Evolutionary conservation across 2,888 invertebrate genomes (phyloP).

Genomic region (Hypomecis atomaria): DNA sequence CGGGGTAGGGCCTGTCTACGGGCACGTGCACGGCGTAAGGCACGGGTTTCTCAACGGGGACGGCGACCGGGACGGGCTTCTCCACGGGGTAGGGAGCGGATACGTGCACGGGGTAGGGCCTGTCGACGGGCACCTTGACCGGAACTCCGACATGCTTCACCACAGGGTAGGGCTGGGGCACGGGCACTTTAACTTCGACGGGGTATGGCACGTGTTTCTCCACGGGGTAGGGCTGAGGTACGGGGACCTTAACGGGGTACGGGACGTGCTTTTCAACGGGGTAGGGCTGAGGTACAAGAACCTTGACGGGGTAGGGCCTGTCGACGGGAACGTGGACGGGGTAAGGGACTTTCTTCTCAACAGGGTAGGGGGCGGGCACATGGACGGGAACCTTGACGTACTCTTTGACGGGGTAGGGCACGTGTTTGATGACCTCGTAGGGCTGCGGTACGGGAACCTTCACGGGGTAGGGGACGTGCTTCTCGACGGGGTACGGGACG

Average conservation of each 20-base stretch:
- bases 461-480: constrained; percentile 87
- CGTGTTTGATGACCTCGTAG: constrained; percentile 88
- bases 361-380: constrained; percentile 90
- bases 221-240: constrained; percentile 91
- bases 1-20: constrained; percentile 86
- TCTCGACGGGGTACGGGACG: constrained; percentile 87
- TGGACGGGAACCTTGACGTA: constrained; percentile 91
- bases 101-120: constrained; percentile 88
- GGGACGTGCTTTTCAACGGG: constrained; percentile 91
- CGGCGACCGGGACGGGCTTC: constrained; percentile 85
- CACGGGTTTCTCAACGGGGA: constrained; percentile 87
- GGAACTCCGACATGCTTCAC: constrained; percentile 86
- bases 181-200: constrained; percentile 89
- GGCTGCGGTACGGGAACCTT: constrained; percentile 89
- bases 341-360: constrained; percentile 90
- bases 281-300: constrained; percentile 91
- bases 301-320: constrained; percentile 91
- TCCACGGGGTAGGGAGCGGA: constrained; percentile 86
- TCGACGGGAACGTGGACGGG: constrained; percentile 89
- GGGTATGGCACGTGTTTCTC: constrained; percentile 90
- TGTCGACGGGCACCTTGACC: constrained; percentile 88
- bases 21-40: constrained; percentile 86
- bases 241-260: constrained; percentile 90
- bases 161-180: constrained; percentile 90
- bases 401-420: constrained; percentile 91